Evolutionary conservation across 2,113 vertebrate species (phyloP).

Genomic region (Tupaia chinensis): DNA sequence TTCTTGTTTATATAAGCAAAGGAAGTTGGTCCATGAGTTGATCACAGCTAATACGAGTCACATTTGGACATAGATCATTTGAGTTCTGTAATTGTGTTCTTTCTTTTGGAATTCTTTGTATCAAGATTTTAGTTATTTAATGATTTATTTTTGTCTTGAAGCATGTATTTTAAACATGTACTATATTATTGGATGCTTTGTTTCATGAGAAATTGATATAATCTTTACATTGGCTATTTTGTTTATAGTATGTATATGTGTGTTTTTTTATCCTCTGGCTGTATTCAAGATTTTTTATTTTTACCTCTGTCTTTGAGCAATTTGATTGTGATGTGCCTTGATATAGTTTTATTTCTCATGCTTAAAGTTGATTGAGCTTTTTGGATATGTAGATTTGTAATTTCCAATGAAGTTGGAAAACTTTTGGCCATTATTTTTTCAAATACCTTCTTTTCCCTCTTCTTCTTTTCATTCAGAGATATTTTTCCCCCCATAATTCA

Average conservation of each 20-base stretch:
- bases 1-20: not conserved
- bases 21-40: not conserved
- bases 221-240: not conserved
- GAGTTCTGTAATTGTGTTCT: not conserved
- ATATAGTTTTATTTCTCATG: not conserved
- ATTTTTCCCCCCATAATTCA: not conserved
- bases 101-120: not conserved
- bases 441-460: not conserved
- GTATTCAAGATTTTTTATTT: not conserved
- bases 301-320: not conserved
- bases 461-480: not conserved
- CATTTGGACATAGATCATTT: not conserved
- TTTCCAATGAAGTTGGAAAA: slow-evolving; percentile 22
- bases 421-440: not conserved
- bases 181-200: not conserved
- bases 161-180: not conserved
- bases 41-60: not conserved
- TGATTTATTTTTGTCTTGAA: not conserved
- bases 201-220: not conserved
- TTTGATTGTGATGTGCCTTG: not conserved
- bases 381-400: not conserved
- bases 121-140: too few species aligned
- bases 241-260: not conserved
- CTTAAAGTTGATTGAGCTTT: not conserved
- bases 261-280: not conserved